Conservation (phyloP, 64 coral and sea anemone species). For the Acropora yongei region DNA sequence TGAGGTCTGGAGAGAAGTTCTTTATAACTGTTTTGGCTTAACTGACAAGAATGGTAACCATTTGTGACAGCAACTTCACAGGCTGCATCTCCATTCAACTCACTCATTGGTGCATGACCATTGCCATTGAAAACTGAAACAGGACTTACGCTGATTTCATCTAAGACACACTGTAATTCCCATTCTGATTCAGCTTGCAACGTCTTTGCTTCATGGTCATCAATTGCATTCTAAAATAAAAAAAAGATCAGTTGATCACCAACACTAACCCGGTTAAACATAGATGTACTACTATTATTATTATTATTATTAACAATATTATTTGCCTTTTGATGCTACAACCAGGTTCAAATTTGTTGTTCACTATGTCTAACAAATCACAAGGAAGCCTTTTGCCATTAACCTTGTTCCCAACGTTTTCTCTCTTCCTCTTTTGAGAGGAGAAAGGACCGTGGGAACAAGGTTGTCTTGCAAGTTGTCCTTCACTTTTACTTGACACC, state of each 20-base stretch:
- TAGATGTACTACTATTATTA: no score
- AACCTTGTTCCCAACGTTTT: no score
- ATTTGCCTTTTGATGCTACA: no score
- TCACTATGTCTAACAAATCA: no score
- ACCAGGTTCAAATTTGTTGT: no score
- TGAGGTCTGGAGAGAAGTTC: slow-evolving; percentile 62
- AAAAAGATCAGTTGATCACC: neutral
- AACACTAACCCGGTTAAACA: no score
- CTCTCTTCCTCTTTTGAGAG: neutral
- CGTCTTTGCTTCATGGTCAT: slow-evolving; percentile 32
- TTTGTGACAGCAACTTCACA: neutral
- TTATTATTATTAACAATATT: no score
- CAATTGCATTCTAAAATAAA: slow-evolving; percentile 54
- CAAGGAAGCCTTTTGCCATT: no score
- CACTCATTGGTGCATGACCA: neutral
- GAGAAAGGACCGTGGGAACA: no score
- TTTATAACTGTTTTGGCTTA: neutral
- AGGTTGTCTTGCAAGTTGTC: no score
- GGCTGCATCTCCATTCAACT: neutral
- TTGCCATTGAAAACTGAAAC: slow-evolving; percentile 44
- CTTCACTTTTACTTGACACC: no score
- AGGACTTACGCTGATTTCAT: slow-evolving; percentile 19
- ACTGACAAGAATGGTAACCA: neutral
- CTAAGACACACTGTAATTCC: slow-evolving; percentile 80
- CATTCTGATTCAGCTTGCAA: slow-evolving; percentile 70